Evolutionary conservation across 2,797 vertebrate species (phyloP), one percentile per base, ranked within the genome.

Genomic region (Todus mexicanus): DNA sequence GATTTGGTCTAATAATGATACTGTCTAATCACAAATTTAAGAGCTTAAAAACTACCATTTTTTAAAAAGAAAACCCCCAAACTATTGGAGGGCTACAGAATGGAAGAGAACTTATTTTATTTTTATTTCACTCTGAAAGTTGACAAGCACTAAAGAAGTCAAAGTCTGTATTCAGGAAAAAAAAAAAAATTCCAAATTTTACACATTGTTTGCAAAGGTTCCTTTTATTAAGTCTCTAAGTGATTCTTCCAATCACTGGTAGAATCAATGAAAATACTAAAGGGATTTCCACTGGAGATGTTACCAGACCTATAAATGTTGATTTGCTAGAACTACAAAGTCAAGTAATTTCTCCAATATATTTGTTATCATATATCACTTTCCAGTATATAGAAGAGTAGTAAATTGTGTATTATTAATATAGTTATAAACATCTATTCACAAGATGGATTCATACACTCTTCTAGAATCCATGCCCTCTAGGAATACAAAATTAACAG

Each of bases 121-220:
- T 97, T 96, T 95, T 92, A 63, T 92, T 65, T 90, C 38, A 90
- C 88, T 95, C 79, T 91, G 35, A 87, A 94, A 97, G 95, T 15
- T 95, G 57, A 76, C 56, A 96, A 72, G 76, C 42, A 61, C 26
- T 80, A 94, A 96, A 95, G 31, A 89, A 92, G 27, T 92, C 47
- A 81, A 96, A 97, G 63, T 89, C 93, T 85, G 12, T 15, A 65
- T 61, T 96, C 89, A 96, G 75, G 97, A 92, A 35, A 96, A 96
- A 96, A 84, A 94, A 92, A 97, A 93, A 92, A 93, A 88, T 96
- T 94, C 83, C 26, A 3, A 88, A 83, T 91, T 96, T 92, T 92
- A 95, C 83, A 89, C 23, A 66, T 66, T 77, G 56, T 90, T 97
- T 96, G 87, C 76, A 90, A 96, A 96, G 60, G 90, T 94, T 93